A percentile compares a stretch with the other conserved stretches of the same genome.
Conservation (phyloP, 2,113 vertebrate genomes). For the Electrona antarctica region DNA sequence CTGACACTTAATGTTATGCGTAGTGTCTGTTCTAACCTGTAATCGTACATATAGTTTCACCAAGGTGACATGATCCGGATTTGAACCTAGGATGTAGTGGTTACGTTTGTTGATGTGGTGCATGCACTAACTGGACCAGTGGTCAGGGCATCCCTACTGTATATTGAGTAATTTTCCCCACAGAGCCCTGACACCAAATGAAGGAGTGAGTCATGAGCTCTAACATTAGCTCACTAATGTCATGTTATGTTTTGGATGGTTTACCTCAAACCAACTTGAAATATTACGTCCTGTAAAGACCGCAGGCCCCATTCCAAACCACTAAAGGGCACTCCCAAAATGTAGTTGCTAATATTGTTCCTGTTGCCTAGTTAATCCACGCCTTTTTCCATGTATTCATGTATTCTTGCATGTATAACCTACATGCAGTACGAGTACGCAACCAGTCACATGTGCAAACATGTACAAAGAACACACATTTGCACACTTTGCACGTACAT, state of each 20-base stretch:
- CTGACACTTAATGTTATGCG: background rate
- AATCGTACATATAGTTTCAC: background rate
- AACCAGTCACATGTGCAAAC: too few species aligned
- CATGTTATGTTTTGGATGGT: constrained; percentile 28
- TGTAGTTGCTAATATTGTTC: constrained; percentile 29
- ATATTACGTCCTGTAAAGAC: constrained; percentile 36
- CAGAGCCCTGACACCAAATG: constrained; percentile 17
- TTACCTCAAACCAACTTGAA: constrained; percentile 25
- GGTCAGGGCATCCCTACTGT: too few species aligned
- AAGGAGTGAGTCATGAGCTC: constrained; percentile 48
- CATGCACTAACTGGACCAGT: too few species aligned
- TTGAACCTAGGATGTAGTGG: too few species aligned
- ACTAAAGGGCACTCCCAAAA: constrained; percentile 42
- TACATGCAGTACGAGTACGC: too few species aligned
- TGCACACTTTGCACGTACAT: too few species aligned
- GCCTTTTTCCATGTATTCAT: constrained; percentile 6
- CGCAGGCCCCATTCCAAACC: constrained; percentile 35
- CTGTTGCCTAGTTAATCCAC: constrained; percentile 3
- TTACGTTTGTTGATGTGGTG: too few species aligned
- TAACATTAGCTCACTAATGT: constrained; percentile 51
- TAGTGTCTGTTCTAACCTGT: background rate
- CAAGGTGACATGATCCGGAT: background rate
- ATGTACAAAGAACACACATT: too few species aligned
- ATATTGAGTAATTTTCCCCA: constrained; percentile 33
- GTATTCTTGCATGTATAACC: background rate